Evolutionary conservation across 2,888 invertebrate genomes (phyloP).

Genomic region (Pachliopta kotzebuea): DNA sequence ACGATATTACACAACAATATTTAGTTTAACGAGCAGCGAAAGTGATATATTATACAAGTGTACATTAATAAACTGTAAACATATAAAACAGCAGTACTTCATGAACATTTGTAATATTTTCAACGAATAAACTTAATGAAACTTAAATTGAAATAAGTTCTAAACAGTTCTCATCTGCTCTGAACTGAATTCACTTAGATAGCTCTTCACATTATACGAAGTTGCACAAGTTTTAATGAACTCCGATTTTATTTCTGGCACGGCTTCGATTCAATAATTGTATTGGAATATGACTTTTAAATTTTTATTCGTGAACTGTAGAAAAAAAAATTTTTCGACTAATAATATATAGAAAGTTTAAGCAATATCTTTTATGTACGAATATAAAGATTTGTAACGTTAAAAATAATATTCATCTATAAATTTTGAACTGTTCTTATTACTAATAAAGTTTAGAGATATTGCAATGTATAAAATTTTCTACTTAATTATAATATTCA

Average conservation of each 20-base stretch:
- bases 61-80: too few relatives aligned
- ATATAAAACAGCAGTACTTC: not conserved
- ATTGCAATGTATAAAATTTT: too few relatives aligned
- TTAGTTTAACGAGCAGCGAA: not conserved
- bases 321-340: not conserved
- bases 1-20: not conserved
- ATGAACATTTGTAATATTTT: not conserved
- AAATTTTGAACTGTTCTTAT: too few relatives aligned
- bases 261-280: not conserved
- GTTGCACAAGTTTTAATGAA: constrained; percentile 14
- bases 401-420: too few relatives aligned
- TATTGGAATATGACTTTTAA: constrained; percentile 1
- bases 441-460: too few relatives aligned
- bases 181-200: not conserved
- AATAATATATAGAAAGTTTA: not conserved
- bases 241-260: constrained; percentile 3
- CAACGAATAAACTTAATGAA: not conserved
- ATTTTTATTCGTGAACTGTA: not conserved
- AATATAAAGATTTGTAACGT: too few relatives aligned
- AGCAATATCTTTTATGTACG: too few relatives aligned
- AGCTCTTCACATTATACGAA: constrained; percentile 2
- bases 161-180: not conserved
- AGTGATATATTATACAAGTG: too few relatives aligned
- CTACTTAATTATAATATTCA: too few relatives aligned
- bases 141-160: constrained; percentile 2